Evolutionary conservation across 2,888 invertebrate species (phyloP), one percentile per base, ranked within the genome.

Genomic region (Eristalis tenax): DNA sequence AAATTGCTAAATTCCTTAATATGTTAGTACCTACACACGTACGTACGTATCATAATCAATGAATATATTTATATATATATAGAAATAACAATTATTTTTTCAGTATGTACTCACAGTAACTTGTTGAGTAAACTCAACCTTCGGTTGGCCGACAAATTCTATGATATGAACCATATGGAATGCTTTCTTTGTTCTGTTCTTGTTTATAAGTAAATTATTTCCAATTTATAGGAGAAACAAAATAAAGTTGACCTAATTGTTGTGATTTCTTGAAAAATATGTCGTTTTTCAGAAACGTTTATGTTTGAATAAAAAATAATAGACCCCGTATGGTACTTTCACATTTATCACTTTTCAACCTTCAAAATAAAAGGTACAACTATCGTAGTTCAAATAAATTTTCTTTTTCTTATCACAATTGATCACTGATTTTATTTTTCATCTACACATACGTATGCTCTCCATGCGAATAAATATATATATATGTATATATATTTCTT

Each of bases 141-240:
- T 95, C 94, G 95, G 95, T 94, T 96, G 96, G 94, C 95, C 96
- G 94, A 96, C 96, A 94, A 96, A 95, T 94, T 96, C 96, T 94
- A 96, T 95, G 94, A 96, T 95, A 94, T 96, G 96, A 95, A 96
- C 96, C 96, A 96, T 96, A 96, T 95, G 96, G 95, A 95, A 94
- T 94, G 94, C 93, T 92, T 92, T 92, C 83, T 85, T 68, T 83
- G 18, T 18, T 76, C 70, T 75, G 83, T 85, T 77, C 73, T 84
- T 85, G 84, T 85, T 88, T 89, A 83, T 88, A 86, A 81, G 68
- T 74, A 80, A 79, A 73, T 23, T 70, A 73, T 83, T 79, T 87
- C 83, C 83, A 87, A 76, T 78, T 40, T 64, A 80, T 10, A 43
- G 11, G 63, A 64, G 65, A 75, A 70, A 61, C 74, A 73, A 43